Percentiles rank a stretch among this genome's conserved stretches.
Evolutionary conservation across 2,797 vertebrate species (phyloP).

Genomic region (Characodon lateralis): DNA sequence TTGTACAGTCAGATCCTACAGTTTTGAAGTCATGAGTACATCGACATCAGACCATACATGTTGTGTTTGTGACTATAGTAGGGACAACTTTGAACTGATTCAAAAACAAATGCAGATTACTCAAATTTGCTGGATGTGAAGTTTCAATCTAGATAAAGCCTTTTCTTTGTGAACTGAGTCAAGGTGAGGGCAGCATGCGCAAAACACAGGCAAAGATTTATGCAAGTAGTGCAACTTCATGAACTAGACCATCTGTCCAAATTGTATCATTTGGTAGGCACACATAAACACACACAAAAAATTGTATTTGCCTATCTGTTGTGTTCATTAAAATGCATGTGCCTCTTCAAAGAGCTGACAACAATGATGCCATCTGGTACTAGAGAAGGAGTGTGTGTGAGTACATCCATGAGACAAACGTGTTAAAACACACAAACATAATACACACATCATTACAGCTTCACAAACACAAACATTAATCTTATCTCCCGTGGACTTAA

Average conservation of each 20-base stretch:
- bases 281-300: conserved; percentile 24
- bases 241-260: conserved; percentile 3
- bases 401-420: neutral
- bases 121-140: neutral
- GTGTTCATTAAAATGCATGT: conserved; percentile 81
- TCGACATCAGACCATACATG: too few relatives aligned
- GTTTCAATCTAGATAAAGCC: neutral
- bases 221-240: neutral
- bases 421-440: conserved; percentile 14
- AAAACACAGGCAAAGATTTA: neutral
- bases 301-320: conserved; percentile 58
- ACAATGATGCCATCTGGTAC: conserved; percentile 84
- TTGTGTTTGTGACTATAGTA: neutral
- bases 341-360: conserved; percentile 78
- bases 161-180: neutral
- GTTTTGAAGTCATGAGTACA: too few relatives aligned
- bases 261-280: neutral
- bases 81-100: neutral
- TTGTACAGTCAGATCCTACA: neutral
- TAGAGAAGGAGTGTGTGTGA: conserved; percentile 28
- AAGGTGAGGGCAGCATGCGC: neutral
- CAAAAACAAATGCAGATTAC: neutral
- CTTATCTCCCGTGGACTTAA: conserved; percentile 7
- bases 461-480: conserved; percentile 5
- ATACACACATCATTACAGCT: neutral